Percentiles rank a stretch among this genome's conserved stretches.
These are phyloP conservation scores for Drosophila equinoxialis DNA, from an alignment of 1,140 invertebrate genomes.

Conservation along the genomic window DNA sequence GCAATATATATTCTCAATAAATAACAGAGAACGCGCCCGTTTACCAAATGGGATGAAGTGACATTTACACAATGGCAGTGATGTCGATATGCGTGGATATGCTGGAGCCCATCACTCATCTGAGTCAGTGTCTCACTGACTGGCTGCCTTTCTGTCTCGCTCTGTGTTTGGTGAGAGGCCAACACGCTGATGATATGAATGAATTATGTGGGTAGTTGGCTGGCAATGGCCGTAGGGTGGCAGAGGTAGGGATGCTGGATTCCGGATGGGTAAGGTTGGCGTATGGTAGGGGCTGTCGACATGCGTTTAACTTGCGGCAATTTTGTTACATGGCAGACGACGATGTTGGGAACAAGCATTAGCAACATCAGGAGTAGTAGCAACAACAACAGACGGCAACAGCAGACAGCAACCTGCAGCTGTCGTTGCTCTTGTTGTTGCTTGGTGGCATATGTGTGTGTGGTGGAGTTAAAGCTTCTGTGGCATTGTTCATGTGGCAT, in stretches of 20 bases:
- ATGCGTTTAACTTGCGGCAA: conserved; percentile 82
- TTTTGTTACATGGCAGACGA: conserved; percentile 74
- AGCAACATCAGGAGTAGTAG: conserved; percentile 27
- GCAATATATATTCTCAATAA: conserved; percentile 62
- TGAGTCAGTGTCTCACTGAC: conserved; percentile 22
- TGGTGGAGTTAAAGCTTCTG: conserved; percentile 48
- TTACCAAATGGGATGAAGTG: conserved; percentile 69
- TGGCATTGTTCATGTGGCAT: conserved; percentile 81
- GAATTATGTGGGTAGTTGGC: conserved; percentile 70
- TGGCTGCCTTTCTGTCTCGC: not conserved
- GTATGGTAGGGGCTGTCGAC: conserved; percentile 62
- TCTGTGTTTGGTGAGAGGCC: conserved; percentile 1
- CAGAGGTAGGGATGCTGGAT: conserved; percentile 3
- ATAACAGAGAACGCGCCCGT: conserved; percentile 29
- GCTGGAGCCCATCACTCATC: conserved; percentile 76
- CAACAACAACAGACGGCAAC: conserved; percentile 20
- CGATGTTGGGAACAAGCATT: conserved; percentile 53
- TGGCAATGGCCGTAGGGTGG: conserved; percentile 1
- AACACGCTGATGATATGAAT: conserved; percentile 76
- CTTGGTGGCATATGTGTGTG: conserved; percentile 56
- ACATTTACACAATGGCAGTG: conserved; percentile 80
- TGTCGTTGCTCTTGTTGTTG: conserved; percentile 28
- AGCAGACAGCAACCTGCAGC: conserved; percentile 58
- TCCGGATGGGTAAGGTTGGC: not conserved
- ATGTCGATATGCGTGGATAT: conserved; percentile 76